Evolutionary conservation across 2,113 vertebrate species (phyloP), one percentile per base, ranked within the genome.

Genomic region (Spea bombifrons): DNA sequence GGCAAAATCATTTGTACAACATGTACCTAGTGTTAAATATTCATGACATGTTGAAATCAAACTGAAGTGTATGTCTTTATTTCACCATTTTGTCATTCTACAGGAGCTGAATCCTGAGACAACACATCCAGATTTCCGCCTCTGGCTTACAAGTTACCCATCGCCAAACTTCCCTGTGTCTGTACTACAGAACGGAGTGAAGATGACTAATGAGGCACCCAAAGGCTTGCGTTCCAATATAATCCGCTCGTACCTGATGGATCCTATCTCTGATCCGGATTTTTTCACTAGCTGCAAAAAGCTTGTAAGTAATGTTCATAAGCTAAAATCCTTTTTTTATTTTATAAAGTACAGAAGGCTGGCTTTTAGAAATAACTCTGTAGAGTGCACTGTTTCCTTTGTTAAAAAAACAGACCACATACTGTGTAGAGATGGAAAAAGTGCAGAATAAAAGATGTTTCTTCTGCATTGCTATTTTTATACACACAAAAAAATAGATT

Each of bases 131-230:
- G 94, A 95, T 84, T 96, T 96, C 87, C 90, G 95, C 7, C 82
- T 98, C 45, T 97, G 95, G 95, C 88, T 97, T 79, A 97, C 95
- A 13, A 96, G 95, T 87, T 97, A 96, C 87, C 94, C 94, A 0
- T 94, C 93, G 50, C 89, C 93, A 61, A 93, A 90, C 5, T 97
- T 96, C 85, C 95, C 94, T 0, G 95, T 96, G 81, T 90, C 94
- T 0, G 93, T 96, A 13, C 92, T 96, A 66, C 95, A 97, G 88
- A 95, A 95, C 0, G 94, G 94, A 3, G 94, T 96, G 75, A 96
- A 98, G 84, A 96, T 96, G 94, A 97, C 95, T 79, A 96, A 94
- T 0, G 95, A 97, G 81, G 94, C 94, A 0, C 95, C 95, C 0
- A 96, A 96, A 87, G 95, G 96, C 16, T 89, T 96, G 68, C 90